Percentiles rank a stretch among this genome's conserved stretches.
Evolutionary conservation across 2,113 vertebrate genomes (phyloP).

Genomic region (Patagioenas fasciata): DNA sequence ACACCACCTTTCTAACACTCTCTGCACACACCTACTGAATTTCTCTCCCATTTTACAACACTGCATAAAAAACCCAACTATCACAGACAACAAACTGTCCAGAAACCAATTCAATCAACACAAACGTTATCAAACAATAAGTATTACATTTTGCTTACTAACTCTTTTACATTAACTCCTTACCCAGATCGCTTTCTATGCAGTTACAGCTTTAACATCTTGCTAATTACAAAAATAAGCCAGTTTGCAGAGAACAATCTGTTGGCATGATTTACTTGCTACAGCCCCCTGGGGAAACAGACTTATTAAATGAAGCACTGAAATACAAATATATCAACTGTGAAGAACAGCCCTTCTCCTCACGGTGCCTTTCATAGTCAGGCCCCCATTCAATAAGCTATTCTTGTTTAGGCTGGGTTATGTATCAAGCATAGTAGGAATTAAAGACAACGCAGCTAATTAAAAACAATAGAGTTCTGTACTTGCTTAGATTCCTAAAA

Average conservation of each 20-base stretch:
- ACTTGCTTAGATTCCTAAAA: slow-evolving; percentile 16
- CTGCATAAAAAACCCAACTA: background rate
- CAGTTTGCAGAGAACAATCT: slow-evolving; percentile 61
- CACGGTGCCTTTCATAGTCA: slow-evolving; percentile 57
- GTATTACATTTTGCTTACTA: slow-evolving; percentile 38
- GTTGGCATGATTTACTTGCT: slow-evolving; percentile 66
- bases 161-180: slow-evolving; percentile 33
- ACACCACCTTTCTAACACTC: background rate
- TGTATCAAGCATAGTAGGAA: slow-evolving; percentile 65
- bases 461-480: slow-evolving; percentile 53
- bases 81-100: background rate
- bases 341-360: slow-evolving; percentile 58
- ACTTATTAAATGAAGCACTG: slow-evolving; percentile 68
- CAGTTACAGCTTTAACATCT: slow-evolving; percentile 49
- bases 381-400: slow-evolving; percentile 52
- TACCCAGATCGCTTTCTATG: slow-evolving; percentile 20
- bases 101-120: slow-evolving; percentile 4
- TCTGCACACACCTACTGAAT: background rate
- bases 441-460: slow-evolving; percentile 60
- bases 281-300: slow-evolving; percentile 54
- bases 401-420: slow-evolving; percentile 64
- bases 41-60: background rate
- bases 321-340: slow-evolving; percentile 69
- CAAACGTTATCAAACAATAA: slow-evolving; percentile 39
- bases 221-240: slow-evolving; percentile 67